Evolutionary conservation across 2,113 vertebrate species (phyloP), one percentile per base, ranked within the genome.

Genomic region (Chaetodon trifascialis): DNA sequence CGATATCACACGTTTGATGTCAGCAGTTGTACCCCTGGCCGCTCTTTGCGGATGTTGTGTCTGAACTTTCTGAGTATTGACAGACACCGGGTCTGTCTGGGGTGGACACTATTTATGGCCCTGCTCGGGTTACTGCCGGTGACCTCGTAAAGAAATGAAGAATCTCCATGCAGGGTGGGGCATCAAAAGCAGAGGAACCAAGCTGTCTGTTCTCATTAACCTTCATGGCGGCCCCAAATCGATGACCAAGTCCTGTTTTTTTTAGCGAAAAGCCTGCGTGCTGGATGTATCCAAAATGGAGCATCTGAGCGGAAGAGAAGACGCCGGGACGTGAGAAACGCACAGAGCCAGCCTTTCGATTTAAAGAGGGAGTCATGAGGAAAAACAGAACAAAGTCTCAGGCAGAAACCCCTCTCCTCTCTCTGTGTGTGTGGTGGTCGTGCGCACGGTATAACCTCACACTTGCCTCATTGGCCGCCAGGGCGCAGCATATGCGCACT

Each of bases 91-190:
- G 86, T 84, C 88, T 83, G 90, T 90, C 91, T 90, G 81, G 86
- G 59, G 76, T 92, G 90, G 87, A 90, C 87, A 89, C 90, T 94
- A 93, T 94, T 95, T 94, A 90, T 94, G 93, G 91, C 86, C 86
- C 88, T 72, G 83, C 89, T 94, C 86, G 52, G 90, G 88, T 94
- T 93, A 92, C 93, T 80, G 89, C 83, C 82, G 49, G 79, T 92
- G 91, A 92, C 92, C 92, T 92, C 88, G 71, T 92, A 89, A 91
- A 91, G 89, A 92, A 91, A 87, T 90, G 71, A 89, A 91, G 88
- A 80, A 86, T 89, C 79, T 91, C 80, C 59, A n/a, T 84, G 82
- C 82, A 64, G 59, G 42, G n/a, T 30, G 30, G 47, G 67, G 81
- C 72, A 84, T 88, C 85, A 90, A 92, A 94, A 83, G 55, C 66